These are phyloP conservation scores for Ceyx melanurus DNA, from an alignment of 2,113 vertebrate species.

Conservation along the genomic window DNA sequence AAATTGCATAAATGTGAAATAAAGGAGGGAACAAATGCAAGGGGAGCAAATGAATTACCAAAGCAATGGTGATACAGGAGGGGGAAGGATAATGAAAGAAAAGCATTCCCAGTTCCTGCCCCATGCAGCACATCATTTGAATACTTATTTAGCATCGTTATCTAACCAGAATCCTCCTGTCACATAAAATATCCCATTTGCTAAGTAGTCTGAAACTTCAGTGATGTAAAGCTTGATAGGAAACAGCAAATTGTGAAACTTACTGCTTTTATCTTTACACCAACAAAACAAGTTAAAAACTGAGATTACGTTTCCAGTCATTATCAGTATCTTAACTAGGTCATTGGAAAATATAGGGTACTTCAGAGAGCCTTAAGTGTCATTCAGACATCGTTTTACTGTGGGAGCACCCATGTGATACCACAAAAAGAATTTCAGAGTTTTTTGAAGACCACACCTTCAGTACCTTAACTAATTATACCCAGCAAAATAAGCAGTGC, in stretches of 20 bases:
- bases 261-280: conserved; percentile 56
- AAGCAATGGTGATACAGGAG: neutral
- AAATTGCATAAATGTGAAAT: conserved; percentile 46
- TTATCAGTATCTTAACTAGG: conserved; percentile 58
- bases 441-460: neutral
- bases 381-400: conserved; percentile 36
- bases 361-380: conserved; percentile 56
- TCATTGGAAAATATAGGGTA: conserved; percentile 49
- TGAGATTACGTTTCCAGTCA: conserved; percentile 40
- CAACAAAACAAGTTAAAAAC: conserved; percentile 48
- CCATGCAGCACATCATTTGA: neutral
- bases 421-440: conserved; percentile 14
- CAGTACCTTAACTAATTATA: conserved; percentile 17
- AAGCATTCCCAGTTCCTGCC: conserved; percentile 25
- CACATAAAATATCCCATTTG: conserved; percentile 42
- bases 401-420: conserved; percentile 20
- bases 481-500: neutral
- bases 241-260: conserved; percentile 40
- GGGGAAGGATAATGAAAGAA: conserved; percentile 22
- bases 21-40: conserved; percentile 23
- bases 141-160: conserved; percentile 16
- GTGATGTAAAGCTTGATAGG: conserved; percentile 28
- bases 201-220: conserved; percentile 36
- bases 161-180: conserved; percentile 21
- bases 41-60: conserved; percentile 12